These are phyloP conservation scores for Cheilosia urbana DNA, from an alignment of 2,888 invertebrate species.

Conservation along the genomic window DNA sequence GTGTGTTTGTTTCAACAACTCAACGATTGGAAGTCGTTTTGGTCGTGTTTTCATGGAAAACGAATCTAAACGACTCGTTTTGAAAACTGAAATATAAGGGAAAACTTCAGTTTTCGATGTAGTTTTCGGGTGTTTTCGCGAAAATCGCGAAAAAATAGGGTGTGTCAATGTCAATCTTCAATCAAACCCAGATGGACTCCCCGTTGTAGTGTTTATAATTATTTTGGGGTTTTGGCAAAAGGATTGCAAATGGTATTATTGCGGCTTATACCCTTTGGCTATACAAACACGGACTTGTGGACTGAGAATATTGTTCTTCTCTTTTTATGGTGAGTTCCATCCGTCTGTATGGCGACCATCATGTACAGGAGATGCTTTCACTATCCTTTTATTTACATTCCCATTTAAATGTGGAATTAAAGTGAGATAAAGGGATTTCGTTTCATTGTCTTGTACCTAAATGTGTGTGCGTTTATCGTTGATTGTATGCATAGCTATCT, in stretches of 20 bases:
- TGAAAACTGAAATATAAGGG: too few relatives aligned
- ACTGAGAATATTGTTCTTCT: constrained; percentile 1
- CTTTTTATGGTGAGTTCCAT: constrained; percentile 12
- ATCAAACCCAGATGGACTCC: not conserved
- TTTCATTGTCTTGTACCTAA: constrained; percentile 1
- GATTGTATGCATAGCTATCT: not conserved
- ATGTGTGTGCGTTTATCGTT: not conserved
- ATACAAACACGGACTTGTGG: constrained; percentile 41
- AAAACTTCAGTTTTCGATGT: too few relatives aligned
- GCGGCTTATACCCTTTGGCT: constrained; percentile 37
- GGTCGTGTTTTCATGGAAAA: too few relatives aligned
- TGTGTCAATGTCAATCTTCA: not conserved
- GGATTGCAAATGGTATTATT: constrained; percentile 39
- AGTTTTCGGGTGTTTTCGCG: too few relatives aligned
- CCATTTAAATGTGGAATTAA: constrained; percentile 37
- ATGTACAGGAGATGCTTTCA: not conserved
- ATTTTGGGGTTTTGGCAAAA: constrained; percentile 22
- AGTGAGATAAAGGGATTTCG: constrained; percentile 37
- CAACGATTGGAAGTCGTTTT: too few relatives aligned
- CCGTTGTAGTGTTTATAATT: constrained; percentile 22
- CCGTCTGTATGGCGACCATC: not conserved
- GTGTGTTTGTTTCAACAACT: too few relatives aligned
- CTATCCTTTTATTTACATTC: constrained; percentile 30
- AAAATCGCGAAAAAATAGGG: too few relatives aligned
- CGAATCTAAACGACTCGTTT: too few relatives aligned